Evolutionary conservation across 2,888 invertebrate species (phyloP).

Genomic region (Pecten maximus): DNA sequence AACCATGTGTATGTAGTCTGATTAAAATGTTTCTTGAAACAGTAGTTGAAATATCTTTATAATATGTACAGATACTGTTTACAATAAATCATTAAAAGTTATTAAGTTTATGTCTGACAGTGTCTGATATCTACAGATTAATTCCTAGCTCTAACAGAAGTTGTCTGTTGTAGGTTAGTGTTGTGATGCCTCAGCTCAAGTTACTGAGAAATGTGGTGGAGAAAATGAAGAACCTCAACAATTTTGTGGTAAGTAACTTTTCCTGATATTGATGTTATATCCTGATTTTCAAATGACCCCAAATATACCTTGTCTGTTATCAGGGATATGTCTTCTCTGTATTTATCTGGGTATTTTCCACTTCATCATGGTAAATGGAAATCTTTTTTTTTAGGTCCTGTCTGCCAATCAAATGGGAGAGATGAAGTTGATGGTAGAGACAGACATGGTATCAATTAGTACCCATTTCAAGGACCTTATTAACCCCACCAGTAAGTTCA

Average conservation of each 20-base stretch:
- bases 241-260: conserved; percentile 84
- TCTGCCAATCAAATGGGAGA: conserved; percentile 89
- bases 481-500: conserved; percentile 85
- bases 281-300: too few relatives aligned
- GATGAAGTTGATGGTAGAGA: conserved; percentile 88
- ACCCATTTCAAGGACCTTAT: conserved; percentile 90
- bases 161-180: conserved; percentile 86
- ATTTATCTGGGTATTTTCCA: too few relatives aligned
- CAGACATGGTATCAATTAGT: conserved; percentile 90
- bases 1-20: neutral
- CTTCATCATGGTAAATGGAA: too few relatives aligned
- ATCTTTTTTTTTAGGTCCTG: conserved; percentile 83
- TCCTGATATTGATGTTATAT: neutral
- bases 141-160: neutral
- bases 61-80: too few relatives aligned
- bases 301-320: neutral
- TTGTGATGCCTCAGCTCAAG: conserved; percentile 90
- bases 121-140: too few relatives aligned
- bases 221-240: conserved; percentile 90
- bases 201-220: conserved; percentile 91
- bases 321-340: too few relatives aligned
- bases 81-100: too few relatives aligned
- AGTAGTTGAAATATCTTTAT: too few relatives aligned
- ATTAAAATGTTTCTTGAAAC: neutral
- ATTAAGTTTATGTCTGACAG: too few relatives aligned